Conservation (phyloP, 2,113 vertebrate genomes). For the Larimichthys polyactis region DNA sequence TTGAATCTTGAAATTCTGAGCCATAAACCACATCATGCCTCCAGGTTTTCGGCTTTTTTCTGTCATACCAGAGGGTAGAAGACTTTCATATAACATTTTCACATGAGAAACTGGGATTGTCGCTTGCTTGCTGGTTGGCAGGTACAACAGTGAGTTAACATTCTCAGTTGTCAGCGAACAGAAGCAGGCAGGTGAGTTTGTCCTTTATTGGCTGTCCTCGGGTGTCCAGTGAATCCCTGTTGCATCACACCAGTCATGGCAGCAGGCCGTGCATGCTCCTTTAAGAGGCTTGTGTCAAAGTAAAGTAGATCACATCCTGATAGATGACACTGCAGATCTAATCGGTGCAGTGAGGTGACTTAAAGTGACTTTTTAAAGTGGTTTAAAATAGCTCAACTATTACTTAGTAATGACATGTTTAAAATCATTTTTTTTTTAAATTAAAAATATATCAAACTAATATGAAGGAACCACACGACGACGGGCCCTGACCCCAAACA, state of each 20-base stretch:
- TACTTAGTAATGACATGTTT: neutral
- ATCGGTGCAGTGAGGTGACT: slow-evolving; percentile 3
- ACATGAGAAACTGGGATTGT: neutral
- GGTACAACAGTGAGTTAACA: neutral
- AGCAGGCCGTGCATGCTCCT: slow-evolving; percentile 26
- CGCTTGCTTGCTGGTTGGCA: neutral
- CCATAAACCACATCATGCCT: too few species aligned
- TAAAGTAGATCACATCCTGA: slow-evolving; percentile 56
- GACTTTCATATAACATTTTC: neutral
- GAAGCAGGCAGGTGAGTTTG: slow-evolving; percentile 28
- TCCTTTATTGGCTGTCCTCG: slow-evolving; percentile 30
- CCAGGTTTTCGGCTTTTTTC: neutral
- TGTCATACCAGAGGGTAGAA: neutral
- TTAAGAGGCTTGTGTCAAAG: slow-evolving; percentile 71
- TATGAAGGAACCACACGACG: neutral
- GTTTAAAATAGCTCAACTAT: neutral
- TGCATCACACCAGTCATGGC: slow-evolving; percentile 53
- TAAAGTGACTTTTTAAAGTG: neutral
- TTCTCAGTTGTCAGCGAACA: neutral
- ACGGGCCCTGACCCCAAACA: neutral
- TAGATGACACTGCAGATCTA: slow-evolving; percentile 64
- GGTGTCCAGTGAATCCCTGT: slow-evolving; percentile 58
- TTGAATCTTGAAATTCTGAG: neutral
- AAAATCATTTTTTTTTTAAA: neutral
- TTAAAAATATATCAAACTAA: neutral